phyloP scores from a whole-genome alignment of 2,113 vertebrate species.

The Myotis davidii region DNA sequence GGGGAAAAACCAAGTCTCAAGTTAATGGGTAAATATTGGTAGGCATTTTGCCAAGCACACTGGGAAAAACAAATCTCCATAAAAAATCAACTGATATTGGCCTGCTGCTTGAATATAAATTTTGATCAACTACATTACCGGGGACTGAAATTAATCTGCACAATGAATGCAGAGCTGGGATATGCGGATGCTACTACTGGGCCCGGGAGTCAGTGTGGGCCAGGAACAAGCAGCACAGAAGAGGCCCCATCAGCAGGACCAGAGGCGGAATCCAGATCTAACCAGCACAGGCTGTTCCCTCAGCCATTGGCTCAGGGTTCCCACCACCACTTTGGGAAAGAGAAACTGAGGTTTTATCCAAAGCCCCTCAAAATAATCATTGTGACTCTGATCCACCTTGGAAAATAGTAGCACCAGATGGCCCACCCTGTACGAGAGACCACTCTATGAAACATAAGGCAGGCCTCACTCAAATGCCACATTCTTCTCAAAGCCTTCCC shows the following conservation, averaged over 20 bases:
- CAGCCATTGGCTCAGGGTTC: background rate
- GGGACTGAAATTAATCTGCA: background rate
- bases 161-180: background rate
- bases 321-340: background rate
- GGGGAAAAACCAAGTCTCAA: constrained; percentile 26
- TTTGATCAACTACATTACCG: background rate
- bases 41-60: constrained; percentile 52
- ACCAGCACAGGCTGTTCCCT: rapidly evolving
- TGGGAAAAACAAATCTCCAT: constrained; percentile 35
- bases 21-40: constrained; percentile 19
- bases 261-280: background rate
- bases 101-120: constrained; percentile 26
- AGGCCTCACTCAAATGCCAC: background rate
- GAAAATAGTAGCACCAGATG: background rate
- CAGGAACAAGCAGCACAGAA: background rate
- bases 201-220: background rate
- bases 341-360: background rate
- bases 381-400: background rate
- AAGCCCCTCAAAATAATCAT: background rate
- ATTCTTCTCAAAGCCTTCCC: background rate
- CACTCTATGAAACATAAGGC: background rate
- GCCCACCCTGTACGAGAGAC: background rate
- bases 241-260: background rate
- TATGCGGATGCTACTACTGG: background rate
- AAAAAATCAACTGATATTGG: background rate